These are phyloP conservation scores for Dichetophora obliterata DNA, from an alignment of 2,888 invertebrate genomes.

Conservation along the genomic window DNA sequence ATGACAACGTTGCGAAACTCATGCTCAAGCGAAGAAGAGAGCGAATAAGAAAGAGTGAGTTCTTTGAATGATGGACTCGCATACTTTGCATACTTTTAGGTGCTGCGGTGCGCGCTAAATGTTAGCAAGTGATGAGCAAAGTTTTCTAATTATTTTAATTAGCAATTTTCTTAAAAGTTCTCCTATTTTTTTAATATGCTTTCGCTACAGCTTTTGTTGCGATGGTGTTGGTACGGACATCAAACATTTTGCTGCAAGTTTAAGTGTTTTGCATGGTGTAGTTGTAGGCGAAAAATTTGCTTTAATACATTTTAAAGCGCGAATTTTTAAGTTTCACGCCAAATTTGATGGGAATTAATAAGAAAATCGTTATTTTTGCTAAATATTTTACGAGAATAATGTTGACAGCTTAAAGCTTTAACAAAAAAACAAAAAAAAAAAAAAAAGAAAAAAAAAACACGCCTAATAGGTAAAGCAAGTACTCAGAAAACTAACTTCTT, in stretches of 20 bases:
- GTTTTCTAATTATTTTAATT: slow-evolving; percentile 40
- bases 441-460: too few relatives aligned
- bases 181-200: background rate
- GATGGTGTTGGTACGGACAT: background rate
- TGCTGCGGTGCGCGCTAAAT: slow-evolving; percentile 26
- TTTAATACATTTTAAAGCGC: too few relatives aligned
- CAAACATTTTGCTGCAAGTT: background rate
- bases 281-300: background rate
- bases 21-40: slow-evolving; percentile 8
- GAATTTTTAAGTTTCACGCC: too few relatives aligned
- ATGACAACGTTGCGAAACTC: slow-evolving; percentile 46
- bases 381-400: too few relatives aligned
- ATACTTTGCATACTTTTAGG: slow-evolving; percentile 36
- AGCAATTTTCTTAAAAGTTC: slow-evolving; percentile 29
- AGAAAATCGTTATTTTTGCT: too few relatives aligned
- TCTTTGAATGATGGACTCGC: background rate
- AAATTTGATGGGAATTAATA: too few relatives aligned
- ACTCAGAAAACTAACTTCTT: too few relatives aligned
- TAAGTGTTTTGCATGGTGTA: background rate
- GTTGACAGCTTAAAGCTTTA: too few relatives aligned
- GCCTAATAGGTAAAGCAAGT: too few relatives aligned
- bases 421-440: too few relatives aligned
- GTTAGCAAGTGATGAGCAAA: slow-evolving; percentile 30
- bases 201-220: background rate
- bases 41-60: slow-evolving; percentile 8